Base-by-base conservation (phyloP, 2,113 vertebrate genomes). In the Tachycineta bicolor region DNA sequence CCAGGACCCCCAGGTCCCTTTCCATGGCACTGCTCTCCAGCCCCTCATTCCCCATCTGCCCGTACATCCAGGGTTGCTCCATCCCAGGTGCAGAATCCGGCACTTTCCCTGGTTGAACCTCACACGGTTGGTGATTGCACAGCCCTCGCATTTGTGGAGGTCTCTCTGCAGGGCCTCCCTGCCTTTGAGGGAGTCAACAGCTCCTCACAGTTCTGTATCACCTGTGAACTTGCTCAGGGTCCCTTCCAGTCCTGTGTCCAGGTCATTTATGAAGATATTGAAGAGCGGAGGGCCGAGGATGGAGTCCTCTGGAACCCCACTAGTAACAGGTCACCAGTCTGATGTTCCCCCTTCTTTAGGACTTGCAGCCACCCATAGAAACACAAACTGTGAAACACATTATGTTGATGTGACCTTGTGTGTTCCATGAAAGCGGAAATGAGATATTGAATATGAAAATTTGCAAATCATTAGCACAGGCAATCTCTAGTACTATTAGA, bases 151-250 rank as follows among this genome's bases (percentile, higher is more conserved):
- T 28, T 28, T 26, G 39, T 8, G 4, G 41, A 14, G 37, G 26
- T 73, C 23, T 83, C 79, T 34, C 81, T 63, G 58, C 68, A 73
- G 81, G 33, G 4, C 11, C 39, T 33, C 14, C 14, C 59, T 56
- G n/a, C 69, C 50, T 41, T 56, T 0, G 1, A n/a, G 50, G 19
- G 41, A 58, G 6, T 12, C 29, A 1, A 3, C 34, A 49, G 12
- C 34, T 41, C 34, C 50, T 58, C 34, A 2, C 43, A 85, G 50
- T 1, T 43, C 2, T 67, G 43, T 29, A 58, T 25, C 4, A 24
- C 50, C 43, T 43, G 16, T 24, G 52, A 41, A 16, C 4, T 43
- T 58, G 8, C 43, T 49, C 52, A 43, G 20, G 3, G 29, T 49
- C 43, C 16, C 34, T 67, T 5, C 29, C 60, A 43, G 29, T 67